Evolutionary conservation across 2,888 invertebrate species (phyloP).

Genomic region (Eubasilissa splendida): DNA sequence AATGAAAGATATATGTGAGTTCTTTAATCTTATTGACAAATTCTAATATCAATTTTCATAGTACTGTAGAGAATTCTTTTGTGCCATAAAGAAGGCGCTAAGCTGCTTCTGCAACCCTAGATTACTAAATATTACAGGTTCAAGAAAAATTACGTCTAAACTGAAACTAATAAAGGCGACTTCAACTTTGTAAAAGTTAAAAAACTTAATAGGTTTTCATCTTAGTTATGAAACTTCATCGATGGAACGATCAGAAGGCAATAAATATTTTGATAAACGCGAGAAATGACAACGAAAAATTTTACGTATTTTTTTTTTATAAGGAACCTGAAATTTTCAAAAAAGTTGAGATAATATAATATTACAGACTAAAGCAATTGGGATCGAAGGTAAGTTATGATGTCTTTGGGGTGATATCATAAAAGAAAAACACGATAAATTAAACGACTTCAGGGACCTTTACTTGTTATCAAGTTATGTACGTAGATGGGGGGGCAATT

Average conservation of each 20-base stretch:
- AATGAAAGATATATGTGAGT: too few relatives aligned
- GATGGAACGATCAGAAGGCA: not conserved
- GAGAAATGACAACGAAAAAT: conserved; percentile 3
- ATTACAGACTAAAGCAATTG: conserved; percentile 37
- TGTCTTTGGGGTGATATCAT: conserved; percentile 13
- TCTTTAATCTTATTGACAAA: too few relatives aligned
- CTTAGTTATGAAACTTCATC: not conserved
- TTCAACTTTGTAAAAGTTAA: too few relatives aligned
- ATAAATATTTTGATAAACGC: conserved; percentile 11
- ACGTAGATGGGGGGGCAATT: conserved; percentile 4
- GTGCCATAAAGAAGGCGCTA: too few relatives aligned
- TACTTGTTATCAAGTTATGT: conserved; percentile 18
- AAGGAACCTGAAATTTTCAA: conserved; percentile 16
- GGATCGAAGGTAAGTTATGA: conserved; percentile 43
- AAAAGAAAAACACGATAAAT: conserved; percentile 11
- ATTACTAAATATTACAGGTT: too few relatives aligned
- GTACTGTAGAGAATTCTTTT: too few relatives aligned
- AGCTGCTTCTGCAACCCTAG: too few relatives aligned
- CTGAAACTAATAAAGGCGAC: too few relatives aligned
- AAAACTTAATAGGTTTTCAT: too few relatives aligned
- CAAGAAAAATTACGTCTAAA: too few relatives aligned
- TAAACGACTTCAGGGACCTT: conserved; percentile 5
- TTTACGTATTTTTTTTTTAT: not conserved
- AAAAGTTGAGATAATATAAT: conserved; percentile 26
- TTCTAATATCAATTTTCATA: too few relatives aligned